These are phyloP conservation scores for Polyergus mexicanus DNA, from an alignment of 1,140 invertebrate genomes.

Conservation along the genomic window DNA sequence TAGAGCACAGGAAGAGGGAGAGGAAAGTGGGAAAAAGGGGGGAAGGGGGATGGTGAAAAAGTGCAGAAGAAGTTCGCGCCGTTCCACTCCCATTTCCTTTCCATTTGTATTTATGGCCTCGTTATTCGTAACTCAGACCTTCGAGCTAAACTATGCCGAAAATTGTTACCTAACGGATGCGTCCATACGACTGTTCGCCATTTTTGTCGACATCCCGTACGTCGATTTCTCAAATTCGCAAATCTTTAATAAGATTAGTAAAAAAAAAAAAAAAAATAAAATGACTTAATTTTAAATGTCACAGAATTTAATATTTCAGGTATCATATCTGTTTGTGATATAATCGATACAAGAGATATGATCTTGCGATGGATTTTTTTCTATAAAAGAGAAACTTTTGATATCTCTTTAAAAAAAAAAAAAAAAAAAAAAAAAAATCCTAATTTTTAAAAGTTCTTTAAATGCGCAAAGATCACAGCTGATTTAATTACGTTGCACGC, in stretches of 20 bases:
- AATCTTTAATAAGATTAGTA: neutral
- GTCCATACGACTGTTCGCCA: neutral
- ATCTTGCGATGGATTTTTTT: too few relatives aligned
- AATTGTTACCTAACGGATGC: slow-evolving; percentile 60
- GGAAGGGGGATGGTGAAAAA: slow-evolving; percentile 45
- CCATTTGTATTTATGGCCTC: slow-evolving; percentile 80
- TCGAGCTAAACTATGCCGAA: slow-evolving; percentile 59
- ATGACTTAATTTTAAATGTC: too few relatives aligned
- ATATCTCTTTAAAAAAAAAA: too few relatives aligned
- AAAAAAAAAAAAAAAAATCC: too few relatives aligned
- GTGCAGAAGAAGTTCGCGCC: slow-evolving; percentile 62
- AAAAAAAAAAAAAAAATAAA: slow-evolving; percentile 7
- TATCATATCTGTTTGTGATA: too few relatives aligned
- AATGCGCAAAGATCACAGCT: neutral
- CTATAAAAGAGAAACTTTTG: too few relatives aligned
- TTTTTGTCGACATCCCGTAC: neutral
- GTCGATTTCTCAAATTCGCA: neutral
- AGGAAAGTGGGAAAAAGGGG: slow-evolving; percentile 36
- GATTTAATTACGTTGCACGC: neutral
- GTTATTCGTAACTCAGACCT: slow-evolving; percentile 61
- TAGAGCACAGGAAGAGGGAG: slow-evolving; percentile 66
- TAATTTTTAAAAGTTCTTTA: neutral
- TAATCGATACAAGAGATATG: too few relatives aligned
- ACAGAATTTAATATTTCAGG: too few relatives aligned
- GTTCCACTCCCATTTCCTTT: slow-evolving; percentile 76